A percentile compares a stretch with the other conserved stretches of the same genome.
Evolutionary conservation across 1,140 invertebrate genomes (phyloP).

Genomic region (Drosophila leontia): DNA sequence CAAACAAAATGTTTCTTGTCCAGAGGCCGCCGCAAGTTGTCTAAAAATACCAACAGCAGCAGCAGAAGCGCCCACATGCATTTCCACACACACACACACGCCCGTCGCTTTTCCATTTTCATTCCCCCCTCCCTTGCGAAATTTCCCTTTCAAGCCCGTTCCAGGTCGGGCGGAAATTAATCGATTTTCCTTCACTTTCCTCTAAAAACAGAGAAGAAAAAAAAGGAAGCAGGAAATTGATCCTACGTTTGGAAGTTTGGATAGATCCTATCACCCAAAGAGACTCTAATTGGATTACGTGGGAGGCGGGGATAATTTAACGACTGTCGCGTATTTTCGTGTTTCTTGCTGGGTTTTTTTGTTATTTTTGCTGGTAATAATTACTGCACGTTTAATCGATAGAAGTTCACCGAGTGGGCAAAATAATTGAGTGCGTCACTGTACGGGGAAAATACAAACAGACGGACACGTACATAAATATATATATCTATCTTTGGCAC

Average conservation of each 20-base stretch:
- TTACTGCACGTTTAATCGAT: slow-evolving; percentile 39
- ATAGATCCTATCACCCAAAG: slow-evolving; percentile 30
- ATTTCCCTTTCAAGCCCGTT: slow-evolving; percentile 35
- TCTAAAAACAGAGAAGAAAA: background rate
- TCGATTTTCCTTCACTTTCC: slow-evolving; percentile 40
- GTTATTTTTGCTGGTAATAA: slow-evolving; percentile 24
- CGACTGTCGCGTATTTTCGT: slow-evolving; percentile 15
- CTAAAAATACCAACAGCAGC: slow-evolving; percentile 39
- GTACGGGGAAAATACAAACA: slow-evolving; percentile 20
- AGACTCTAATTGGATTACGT: slow-evolving; percentile 32
- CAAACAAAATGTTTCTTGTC: slow-evolving; percentile 50
- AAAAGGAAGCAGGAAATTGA: slow-evolving; percentile 43
- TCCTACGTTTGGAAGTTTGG: slow-evolving; percentile 29
- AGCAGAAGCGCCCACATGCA: slow-evolving; percentile 41
- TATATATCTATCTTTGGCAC: slow-evolving; percentile 50
- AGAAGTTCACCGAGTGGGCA: slow-evolving; percentile 32
- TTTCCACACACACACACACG: slow-evolving; percentile 18
- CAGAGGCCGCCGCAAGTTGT: slow-evolving; percentile 32
- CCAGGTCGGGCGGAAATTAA: slow-evolving; percentile 45
- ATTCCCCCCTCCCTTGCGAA: background rate
- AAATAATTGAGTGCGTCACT: slow-evolving; percentile 48
- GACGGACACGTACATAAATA: slow-evolving; percentile 30
- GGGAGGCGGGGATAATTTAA: slow-evolving; percentile 15
- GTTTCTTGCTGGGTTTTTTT: background rate
- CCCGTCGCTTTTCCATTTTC: slow-evolving; percentile 1